Percentiles rank a stretch among this genome's conserved stretches.
phyloP scores from a whole-genome alignment of 2,888 invertebrate genomes.

The Chrysina gloriosa region DNA sequence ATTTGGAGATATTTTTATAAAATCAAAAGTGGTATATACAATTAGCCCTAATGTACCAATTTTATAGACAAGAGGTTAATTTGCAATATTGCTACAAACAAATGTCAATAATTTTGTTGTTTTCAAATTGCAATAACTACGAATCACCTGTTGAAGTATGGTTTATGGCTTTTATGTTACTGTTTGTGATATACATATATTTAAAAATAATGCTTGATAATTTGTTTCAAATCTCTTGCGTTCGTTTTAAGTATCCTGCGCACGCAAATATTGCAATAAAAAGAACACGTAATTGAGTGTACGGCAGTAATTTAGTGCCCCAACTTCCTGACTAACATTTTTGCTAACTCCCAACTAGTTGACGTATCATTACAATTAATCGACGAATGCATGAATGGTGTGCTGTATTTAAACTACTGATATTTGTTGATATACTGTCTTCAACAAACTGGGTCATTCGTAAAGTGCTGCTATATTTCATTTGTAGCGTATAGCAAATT shows the following conservation, averaged over 20 bases:
- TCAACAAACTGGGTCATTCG: background rate
- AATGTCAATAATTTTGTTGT: no score
- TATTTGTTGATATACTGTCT: background rate
- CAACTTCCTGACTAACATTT: background rate
- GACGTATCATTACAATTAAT: background rate
- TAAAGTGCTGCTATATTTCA: background rate
- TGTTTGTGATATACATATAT: no score
- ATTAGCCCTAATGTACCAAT: no score
- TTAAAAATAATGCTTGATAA: background rate
- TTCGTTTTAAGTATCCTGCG: background rate
- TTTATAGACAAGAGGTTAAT: no score
- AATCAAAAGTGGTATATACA: no score
- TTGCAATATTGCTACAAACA: no score
- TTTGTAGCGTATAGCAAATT: background rate
- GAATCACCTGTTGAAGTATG: background rate
- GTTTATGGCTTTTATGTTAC: no score
- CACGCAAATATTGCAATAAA: background rate
- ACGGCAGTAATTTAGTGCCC: background rate
- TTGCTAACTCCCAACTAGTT: background rate
- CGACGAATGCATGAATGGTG: background rate
- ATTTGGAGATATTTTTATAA: no score
- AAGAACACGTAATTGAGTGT: background rate
- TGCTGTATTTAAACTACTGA: background rate
- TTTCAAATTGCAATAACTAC: no score
- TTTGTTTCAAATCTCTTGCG: background rate